Evolutionary conservation across 2,888 invertebrate genomes (phyloP), one percentile per base, ranked within the genome.

Genomic region (Netelia melanura): DNA sequence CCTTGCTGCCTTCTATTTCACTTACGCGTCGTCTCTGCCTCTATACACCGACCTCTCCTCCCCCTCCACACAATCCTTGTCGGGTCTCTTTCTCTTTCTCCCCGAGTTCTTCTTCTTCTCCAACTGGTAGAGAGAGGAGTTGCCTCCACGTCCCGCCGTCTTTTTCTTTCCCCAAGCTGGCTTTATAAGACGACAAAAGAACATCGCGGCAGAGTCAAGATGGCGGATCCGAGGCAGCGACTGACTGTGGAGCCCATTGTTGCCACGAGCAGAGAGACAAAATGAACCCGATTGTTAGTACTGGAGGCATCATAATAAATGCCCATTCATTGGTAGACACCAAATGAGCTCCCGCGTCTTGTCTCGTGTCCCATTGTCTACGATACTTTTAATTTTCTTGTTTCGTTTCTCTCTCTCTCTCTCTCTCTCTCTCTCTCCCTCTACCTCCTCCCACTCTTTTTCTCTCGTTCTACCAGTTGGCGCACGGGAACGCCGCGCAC

Each of bases 251-350:
- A 30, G 78, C 79, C 89, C 87, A 93, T 92, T 93, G 92, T 92
- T 91, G 90, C 89, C 90, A 87, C 89, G 90, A 92, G 91, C 91
- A 90, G 91, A 91, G 92, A 92, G 92, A 92, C 92, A 92, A 92
- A 92, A 93, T 93, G 92, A 93, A 93, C 92, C 90, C 91, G 92
- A 92, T 92, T 93, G 93, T 92, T 92, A 91, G 91, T 91, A 91
- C 92, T 89, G 91, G 90, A 90, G 91, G 92, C 92, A 92, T 92
- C 91, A 92, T 93, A 92, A 92, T 92, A 92, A 93, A 92, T 91
- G 91, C 90, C 92, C 91, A 92, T 93, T 93, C 92, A 92, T 87
- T 87, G 87, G 85, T 88, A 92, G 92, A 92, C 92, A 92, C 92
- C 92, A 93, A 92, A 93, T 92, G 92, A 93, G 92, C 91, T 92